These are phyloP conservation scores for Microctenopoma stevenorrisi DNA, from an alignment of 2,797 vertebrate genomes.

Conservation along the genomic window DNA sequence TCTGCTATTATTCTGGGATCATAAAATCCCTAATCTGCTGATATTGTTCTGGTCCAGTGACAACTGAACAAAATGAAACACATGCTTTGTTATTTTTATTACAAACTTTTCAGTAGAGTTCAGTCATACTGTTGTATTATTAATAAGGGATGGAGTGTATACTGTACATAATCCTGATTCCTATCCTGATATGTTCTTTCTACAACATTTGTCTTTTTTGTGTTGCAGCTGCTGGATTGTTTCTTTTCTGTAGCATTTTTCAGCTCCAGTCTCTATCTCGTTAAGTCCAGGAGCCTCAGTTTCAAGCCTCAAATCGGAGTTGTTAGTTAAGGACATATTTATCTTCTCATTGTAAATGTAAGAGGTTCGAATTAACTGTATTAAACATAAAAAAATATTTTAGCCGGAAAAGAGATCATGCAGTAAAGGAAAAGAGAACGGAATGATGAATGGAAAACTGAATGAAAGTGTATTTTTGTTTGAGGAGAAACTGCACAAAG, in stretches of 20 bases:
- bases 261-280: neutral
- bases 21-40: too few relatives aligned
- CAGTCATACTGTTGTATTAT: neutral
- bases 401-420: neutral
- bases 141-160: neutral
- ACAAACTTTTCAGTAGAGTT: neutral
- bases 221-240: neutral
- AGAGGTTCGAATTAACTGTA: constrained; percentile 27
- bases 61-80: too few relatives aligned
- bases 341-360: constrained; percentile 16
- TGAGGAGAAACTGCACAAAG: neutral
- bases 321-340: constrained; percentile 16
- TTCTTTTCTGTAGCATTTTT: constrained; percentile 4
- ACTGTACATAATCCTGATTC: constrained; percentile 40
- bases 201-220: neutral
- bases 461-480: neutral
- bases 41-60: too few relatives aligned
- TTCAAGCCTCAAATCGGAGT: constrained; percentile 3
- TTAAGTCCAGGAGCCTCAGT: neutral
- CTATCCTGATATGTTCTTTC: neutral
- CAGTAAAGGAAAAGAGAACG: neutral
- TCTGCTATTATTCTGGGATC: too few relatives aligned
- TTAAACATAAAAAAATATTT: neutral
- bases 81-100: neutral
- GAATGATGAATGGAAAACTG: neutral